Base-by-base conservation (phyloP, 2,888 invertebrate genomes). In the Ptychoptera contaminata region DNA sequence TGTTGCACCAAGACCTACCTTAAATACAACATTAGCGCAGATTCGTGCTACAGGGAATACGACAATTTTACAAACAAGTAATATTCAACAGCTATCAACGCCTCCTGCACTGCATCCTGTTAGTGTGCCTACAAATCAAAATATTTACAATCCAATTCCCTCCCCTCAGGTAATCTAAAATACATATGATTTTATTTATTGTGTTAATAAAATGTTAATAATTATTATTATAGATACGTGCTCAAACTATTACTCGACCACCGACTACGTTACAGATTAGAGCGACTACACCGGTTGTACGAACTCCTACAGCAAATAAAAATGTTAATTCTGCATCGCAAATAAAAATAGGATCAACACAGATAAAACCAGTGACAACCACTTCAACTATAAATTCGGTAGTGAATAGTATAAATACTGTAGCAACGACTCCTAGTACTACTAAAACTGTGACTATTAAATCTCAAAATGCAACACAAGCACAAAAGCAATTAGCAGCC, bases 401-500 rank as follows among this genome's bases (percentile, higher is more conserved):
- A 45, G 52, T 59, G 43, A 63, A 66, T 47, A 60, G 44, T 42
- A 50, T 46, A 46, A 32, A 44, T 16, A 38, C 44, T 16, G 11
- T 42, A 42, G 52, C 58, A 37, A 42, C 49, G 7, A 46, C 41
- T 35, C 44, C 37, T 16, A 49, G 44, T 32, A 47, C 48, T 37
- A 48, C 50, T 42, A 51, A 52, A 42, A 51, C 53, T 11, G 47
- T 51, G 8, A 47, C 50, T 14, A 55, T 57, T 30, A 68, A 63
- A 59, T 57, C 63, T 42, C 61, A 60, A 55, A 58, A 57, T 51
- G 49, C 62, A 47, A 57, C 61, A 50, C 53, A 65, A 54, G 63
- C 75, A 60, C 54, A 63, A 63, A 59, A 54, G 64, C 44, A 55
- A 70, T 1, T 52, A 60, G 75, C 81, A 9, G 65, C 78, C 31